A percentile compares a stretch with the other conserved stretches of the same genome.
These are phyloP conservation scores for Zaprionus kolodkinae DNA, from an alignment of 1,140 invertebrate genomes.

Conservation along the genomic window DNA sequence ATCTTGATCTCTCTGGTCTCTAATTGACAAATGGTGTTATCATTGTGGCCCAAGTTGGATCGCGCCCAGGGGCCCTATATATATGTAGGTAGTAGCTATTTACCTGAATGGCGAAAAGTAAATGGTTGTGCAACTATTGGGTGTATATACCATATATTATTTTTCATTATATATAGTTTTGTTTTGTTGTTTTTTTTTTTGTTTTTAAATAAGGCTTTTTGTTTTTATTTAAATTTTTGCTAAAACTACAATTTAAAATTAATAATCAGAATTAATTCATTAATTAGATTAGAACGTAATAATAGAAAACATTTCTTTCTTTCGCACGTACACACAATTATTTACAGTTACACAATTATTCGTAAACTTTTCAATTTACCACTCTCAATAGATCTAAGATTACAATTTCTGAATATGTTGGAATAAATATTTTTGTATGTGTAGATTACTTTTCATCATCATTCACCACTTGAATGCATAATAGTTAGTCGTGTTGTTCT, in stretches of 20 bases:
- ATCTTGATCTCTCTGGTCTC: conserved; percentile 15
- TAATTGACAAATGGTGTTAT: conserved; percentile 60
- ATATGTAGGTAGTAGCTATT: conserved; percentile 19
- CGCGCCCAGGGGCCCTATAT: neutral
- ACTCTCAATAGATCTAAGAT: conserved; percentile 48
- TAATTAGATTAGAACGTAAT: conserved; percentile 79
- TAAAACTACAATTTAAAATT: conserved; percentile 82
- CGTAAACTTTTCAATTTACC: conserved; percentile 57
- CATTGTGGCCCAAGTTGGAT: conserved; percentile 3
- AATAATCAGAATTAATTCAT: conserved; percentile 80
- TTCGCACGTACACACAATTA: conserved; percentile 64
- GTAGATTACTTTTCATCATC: conserved; percentile 17
- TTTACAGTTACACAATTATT: conserved; percentile 68
- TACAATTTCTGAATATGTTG: conserved; percentile 61
- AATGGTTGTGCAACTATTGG: conserved; percentile 35
- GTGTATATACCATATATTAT: conserved; percentile 21
- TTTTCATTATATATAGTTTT: conserved; percentile 17
- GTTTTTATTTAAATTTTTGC: conserved; percentile 81
- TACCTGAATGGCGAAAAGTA: conserved; percentile 49
- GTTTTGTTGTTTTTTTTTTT: conserved; percentile 30
- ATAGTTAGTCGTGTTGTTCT: conserved; percentile 33
- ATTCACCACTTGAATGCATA: conserved; percentile 29
- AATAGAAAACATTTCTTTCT: conserved; percentile 73
- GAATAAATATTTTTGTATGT: conserved; percentile 69
- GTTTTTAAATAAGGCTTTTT: conserved; percentile 81